Evolutionary conservation across 2,797 vertebrate genomes (phyloP), one percentile per base, ranked within the genome.

Genomic region (Intellagama lesueurii): DNA sequence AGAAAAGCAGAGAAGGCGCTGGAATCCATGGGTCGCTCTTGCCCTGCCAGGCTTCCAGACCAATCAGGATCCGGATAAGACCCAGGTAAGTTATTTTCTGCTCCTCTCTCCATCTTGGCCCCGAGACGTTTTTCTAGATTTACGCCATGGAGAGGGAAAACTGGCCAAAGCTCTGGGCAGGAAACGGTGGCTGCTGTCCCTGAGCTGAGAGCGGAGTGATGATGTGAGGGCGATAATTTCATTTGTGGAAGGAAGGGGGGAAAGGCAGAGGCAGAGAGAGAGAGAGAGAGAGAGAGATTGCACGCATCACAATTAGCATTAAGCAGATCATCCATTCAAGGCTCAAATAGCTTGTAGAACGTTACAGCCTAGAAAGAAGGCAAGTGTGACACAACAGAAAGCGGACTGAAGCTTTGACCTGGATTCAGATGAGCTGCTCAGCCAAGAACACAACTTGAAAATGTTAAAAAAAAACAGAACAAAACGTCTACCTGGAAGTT

Each of bases 321-420:
- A 9, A 28, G 6, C 7, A 30, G 79, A 16, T 44, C 3, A 22
- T 60, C 26, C 7, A 1, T 66, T 49, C 44, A 3, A n/a, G 14
- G 1, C 7, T 73, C 4, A 2, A 26, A 52, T 56, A 5, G 30
- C 75, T 28, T 12, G 66, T 35, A 40, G 85, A 68, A 12, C 17
- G 22, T 7, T 16, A 16, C 12, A 6, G 7, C 30, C 2, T 30
- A 14, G 5, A 30, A 49, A 22, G 30, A n/a, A 28, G 1, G 40
- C 76, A 8, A 16, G 32, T 9, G 2, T 1, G 7, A 14, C 7
- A 2, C 19, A 1, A 68, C 0, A n/a, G 47, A 22, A 14, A n/a
- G 60, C 0, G 11, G 2, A 7, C 22, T 44, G 19, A 64, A 22
- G 19, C 0, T 22, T 56, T 47, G 56, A 2, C 30, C 40, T 5